Conservation (phyloP, 2,113 vertebrate species). For the Phalacrocorax carbo region DNA sequence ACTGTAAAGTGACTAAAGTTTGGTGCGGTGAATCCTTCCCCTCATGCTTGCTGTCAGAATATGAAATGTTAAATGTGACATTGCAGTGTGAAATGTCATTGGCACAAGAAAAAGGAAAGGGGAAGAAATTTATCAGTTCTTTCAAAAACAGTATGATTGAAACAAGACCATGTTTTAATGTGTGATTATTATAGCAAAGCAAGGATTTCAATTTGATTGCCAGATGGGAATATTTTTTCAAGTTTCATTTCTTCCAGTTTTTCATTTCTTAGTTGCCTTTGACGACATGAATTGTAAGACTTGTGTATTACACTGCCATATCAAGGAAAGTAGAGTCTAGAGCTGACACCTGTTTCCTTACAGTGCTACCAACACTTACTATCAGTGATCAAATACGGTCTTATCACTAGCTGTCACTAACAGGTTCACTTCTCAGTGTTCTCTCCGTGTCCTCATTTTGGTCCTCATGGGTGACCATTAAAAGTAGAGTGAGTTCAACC, state of each 20-base stretch:
- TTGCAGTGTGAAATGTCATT: not conserved
- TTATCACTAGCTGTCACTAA: not conserved
- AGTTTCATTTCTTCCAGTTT: not conserved
- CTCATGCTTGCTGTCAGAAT: not conserved
- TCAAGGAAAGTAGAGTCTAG: not conserved
- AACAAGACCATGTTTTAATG: not conserved
- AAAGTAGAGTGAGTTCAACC: not conserved
- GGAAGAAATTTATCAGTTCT: not conserved
- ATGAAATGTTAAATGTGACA: not conserved
- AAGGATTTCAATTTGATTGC: not conserved
- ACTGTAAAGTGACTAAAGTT: not conserved
- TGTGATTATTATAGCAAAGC: not conserved
- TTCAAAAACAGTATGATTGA: not conserved
- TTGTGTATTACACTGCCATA: not conserved
- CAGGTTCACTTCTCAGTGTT: not conserved
- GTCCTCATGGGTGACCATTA: not conserved
- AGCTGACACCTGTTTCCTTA: not conserved
- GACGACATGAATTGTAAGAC: not conserved
- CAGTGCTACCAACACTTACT: not conserved
- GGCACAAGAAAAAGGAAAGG: not conserved
- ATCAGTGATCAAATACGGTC: not conserved
- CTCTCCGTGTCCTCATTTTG: not conserved
- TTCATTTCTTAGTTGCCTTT: not conserved
- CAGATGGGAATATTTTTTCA: not conserved
- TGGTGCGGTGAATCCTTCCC: not conserved